Evolutionary conservation across 2,888 invertebrate genomes (phyloP).

Genomic region (Galeruca laticollis): DNA sequence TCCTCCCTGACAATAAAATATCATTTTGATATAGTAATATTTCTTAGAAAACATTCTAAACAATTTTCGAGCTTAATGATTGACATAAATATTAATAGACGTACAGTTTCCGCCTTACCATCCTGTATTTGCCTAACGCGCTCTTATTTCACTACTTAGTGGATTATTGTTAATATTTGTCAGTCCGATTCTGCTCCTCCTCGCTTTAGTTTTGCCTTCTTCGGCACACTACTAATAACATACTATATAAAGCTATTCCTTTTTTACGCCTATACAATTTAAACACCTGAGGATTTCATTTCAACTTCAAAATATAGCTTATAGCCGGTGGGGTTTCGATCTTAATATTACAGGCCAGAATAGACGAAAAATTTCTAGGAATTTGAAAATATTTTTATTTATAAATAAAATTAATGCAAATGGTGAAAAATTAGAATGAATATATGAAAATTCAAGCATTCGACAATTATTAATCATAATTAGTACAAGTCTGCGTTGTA

Average conservation of each 20-base stretch:
- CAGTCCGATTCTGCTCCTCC: background rate
- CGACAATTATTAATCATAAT: no score
- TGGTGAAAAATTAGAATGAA: no score
- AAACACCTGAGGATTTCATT: conserved; percentile 61
- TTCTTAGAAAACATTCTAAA: no score
- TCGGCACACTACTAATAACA: conserved; percentile 62
- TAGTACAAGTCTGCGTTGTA: no score
- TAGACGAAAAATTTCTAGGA: background rate
- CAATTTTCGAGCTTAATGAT: background rate
- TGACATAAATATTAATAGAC: no score
- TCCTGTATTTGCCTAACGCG: background rate
- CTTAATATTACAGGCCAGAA: conserved; percentile 29
- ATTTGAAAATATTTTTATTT: background rate
- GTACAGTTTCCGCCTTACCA: background rate
- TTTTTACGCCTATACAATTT: conserved; percentile 63
- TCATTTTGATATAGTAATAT: no score
- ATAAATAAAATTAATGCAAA: no score
- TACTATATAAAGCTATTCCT: conserved; percentile 63
- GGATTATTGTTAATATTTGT: background rate
- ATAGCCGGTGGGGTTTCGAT: conserved; percentile 17
- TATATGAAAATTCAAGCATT: no score
- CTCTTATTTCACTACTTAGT: background rate
- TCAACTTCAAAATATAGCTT: conserved; percentile 43
- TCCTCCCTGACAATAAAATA: no score
- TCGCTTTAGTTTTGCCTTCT: conserved; percentile 57